Conservation (phyloP, 2,797 vertebrate species). For the Gouania willdenowi region DNA sequence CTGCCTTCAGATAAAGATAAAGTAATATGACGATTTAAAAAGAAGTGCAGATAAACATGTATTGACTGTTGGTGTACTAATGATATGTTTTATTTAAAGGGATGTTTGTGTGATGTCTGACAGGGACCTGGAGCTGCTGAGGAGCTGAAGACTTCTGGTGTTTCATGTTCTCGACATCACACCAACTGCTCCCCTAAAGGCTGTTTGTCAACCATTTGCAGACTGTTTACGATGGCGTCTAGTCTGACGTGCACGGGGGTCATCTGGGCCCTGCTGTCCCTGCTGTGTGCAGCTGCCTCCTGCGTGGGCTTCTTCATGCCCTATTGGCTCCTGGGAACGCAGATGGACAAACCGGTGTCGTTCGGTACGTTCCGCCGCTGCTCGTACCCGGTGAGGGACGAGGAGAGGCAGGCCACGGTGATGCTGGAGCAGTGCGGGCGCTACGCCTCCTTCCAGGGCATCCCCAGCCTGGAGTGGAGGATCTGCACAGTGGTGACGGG, state of each 20-base stretch:
- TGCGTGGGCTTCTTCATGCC: slow-evolving; percentile 99
- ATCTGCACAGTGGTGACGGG: slow-evolving; percentile 94
- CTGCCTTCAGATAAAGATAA: too few relatives aligned
- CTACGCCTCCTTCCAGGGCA: slow-evolving; percentile 93
- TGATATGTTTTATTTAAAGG: too few relatives aligned
- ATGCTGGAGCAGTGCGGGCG: slow-evolving; percentile 98
- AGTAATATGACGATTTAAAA: too few relatives aligned
- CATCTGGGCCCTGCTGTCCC: slow-evolving; percentile 91
- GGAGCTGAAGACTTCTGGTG: slow-evolving; percentile 54
- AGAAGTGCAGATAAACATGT: too few relatives aligned
- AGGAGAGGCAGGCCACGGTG: slow-evolving; percentile 85
- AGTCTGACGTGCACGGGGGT: slow-evolving; percentile 87
- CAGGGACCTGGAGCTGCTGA: slow-evolving; percentile 63
- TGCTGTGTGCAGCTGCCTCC: slow-evolving; percentile 86
- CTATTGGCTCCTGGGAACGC: slow-evolving; percentile 93
- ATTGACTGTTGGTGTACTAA: too few relatives aligned
- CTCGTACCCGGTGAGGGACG: slow-evolving; percentile 91
- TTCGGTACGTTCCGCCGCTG: slow-evolving; percentile 96
- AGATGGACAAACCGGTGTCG: slow-evolving; percentile 93
- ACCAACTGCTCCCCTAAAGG: slow-evolving; percentile 39
- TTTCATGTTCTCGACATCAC: slow-evolving; percentile 50
- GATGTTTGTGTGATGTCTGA: slow-evolving; percentile 19
- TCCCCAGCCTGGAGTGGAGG: slow-evolving; percentile 92
- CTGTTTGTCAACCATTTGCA: slow-evolving; percentile 34
- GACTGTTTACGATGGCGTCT: slow-evolving; percentile 79